Evolutionary conservation across 2,797 vertebrate genomes (phyloP), one percentile per base, ranked within the genome.

Genomic region (Platyrinchus mystaceus): DNA sequence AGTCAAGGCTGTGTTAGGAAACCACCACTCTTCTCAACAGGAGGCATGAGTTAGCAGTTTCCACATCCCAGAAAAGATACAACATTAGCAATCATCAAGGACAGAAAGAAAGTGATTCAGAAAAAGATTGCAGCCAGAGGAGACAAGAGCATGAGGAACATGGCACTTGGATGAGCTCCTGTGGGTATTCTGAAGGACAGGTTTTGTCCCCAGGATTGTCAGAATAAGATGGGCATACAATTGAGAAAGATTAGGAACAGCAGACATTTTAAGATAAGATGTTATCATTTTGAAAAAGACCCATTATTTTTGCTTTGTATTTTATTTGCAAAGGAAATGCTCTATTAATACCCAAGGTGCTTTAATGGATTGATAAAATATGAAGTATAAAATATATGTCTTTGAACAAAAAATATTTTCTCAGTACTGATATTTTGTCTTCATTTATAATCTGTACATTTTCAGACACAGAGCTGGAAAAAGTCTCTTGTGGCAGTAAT

Each of bases 161-260:
- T 0, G 0, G 7, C 0, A 0, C 21, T 28, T 56, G 36, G 7
- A 41, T 46, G 55, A 77, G 28, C 36, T 74, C 23, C 30, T 12
- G 1, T 6, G 26, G 10, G 18, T 11, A n/a, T 53, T 63, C 27
- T 64, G 18, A 80, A 66, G 17, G 39, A 66, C 22, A 16, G 10
- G 5, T 5, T 64, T 81, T 49, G n/a, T 70, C 10, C 8, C 14
- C 10, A 34, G 43, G 4, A 19, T 6, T 62, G 15, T 34, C 36
- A 67, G 36, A 50, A 19, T 41, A 55, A 46, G 2, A 60, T 26
- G n/a, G 17, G 22, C 26, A 64, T 30, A 20, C 1, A 8, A 24
- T 0, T 24, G 28, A 28, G 28, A 64, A n/a, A 53, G 37, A 16
- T 47, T 36, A 64, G 32, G 82, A 52, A 26, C 8, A 32, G 34